Evolutionary conservation across 1,140 invertebrate species (phyloP), one percentile per base, ranked within the genome.

Genomic region (Drosophila erecta): DNA sequence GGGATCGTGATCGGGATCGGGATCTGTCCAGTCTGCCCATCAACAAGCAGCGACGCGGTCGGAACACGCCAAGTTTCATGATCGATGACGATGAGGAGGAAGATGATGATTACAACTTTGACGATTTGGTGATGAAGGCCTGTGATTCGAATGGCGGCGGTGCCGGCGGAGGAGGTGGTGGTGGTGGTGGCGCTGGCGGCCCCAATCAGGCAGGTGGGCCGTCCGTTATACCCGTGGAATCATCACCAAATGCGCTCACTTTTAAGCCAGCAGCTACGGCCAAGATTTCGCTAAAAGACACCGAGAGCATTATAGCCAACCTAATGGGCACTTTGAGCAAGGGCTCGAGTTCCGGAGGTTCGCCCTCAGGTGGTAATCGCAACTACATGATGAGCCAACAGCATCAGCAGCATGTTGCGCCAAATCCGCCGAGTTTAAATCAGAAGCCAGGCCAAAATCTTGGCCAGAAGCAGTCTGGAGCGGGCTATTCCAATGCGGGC

Each of bases 41-140:
- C 20, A 62, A 46, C 10, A 74, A 50, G 47, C 67, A 57, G 12
- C 50, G 67, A 15, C 66, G 77, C 35, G n/a, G 22, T 4, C 51
- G 67, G 5, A 67, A 55, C 3, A 77, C 90, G 0, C 84, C 84
- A n/a, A 76, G 74, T 5, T 84, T 93, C 20, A 79, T 87, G 54
- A 57, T 93, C 22, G 93, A 11, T 17, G 95, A 95, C 37, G 66
- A 70, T 12, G 65, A 69, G 30, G 66, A 67, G 11, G 64, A 67
- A 4, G 94, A 95, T 60, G 95, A 95, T 71, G 95, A 95, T 90
- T 96, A 95, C 75, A 94, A 93, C 8, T 95, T 94, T 67, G 95
- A 95, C 60, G 95, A 95, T 77, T 94, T 95, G 47, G 95, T 95
- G 51, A 94, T 79, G 75, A 87, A 87, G 66, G 84, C 83, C 1